Base-by-base conservation (phyloP, 2,797 vertebrate genomes). In the Prionace glauca region DNA sequence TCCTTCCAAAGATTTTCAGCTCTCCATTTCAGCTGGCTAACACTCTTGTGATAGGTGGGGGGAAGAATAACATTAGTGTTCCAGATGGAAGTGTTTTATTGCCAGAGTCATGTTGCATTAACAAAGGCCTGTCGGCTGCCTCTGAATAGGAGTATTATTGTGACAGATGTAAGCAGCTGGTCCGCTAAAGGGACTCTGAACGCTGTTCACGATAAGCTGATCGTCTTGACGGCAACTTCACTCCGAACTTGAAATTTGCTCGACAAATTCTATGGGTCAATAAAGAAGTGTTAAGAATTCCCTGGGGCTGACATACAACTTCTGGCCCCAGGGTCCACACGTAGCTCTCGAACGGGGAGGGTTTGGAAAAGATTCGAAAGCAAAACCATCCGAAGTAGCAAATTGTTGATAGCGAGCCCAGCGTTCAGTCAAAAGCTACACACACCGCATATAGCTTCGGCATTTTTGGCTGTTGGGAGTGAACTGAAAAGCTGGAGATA, bases 211-310 rank as follows among this genome's bases (percentile, higher is more conserved):
- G 1, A 71, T 69, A 71, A 94, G 20, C n/a, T 71, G 91, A 65
- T 45, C 65, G 29, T 67, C 95, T 95, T 87, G 79, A 96, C 11
- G 84, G 71, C 56, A 87, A 95, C 67, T 22, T 32, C 41, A 77
- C 81, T 69, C n/a, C 95, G 74, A 56, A 77, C 87, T 96, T 56
- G 60, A 95, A 95, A 84, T 96, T 95, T 96, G 95, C 96, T 62
- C 86, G 96, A 93, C 96, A 96, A 96, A 96, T 96, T 94, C 67
- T n/a, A 91, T 94, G 26, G 69, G 24, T 94, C 69, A 74, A 94
- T 74, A 74, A 72, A 74, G 69, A 94, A 50, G 93, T 72, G 93
- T 74, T 74, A 72, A n/a, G 41, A 94, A 72, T 94, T 72, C 67
- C 67, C 69, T 29, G 3, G 12, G 69, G 93, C 0, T 94, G 93